Conservation (phyloP, 2,113 vertebrate species). For the Petrocephalus zakoni region DNA sequence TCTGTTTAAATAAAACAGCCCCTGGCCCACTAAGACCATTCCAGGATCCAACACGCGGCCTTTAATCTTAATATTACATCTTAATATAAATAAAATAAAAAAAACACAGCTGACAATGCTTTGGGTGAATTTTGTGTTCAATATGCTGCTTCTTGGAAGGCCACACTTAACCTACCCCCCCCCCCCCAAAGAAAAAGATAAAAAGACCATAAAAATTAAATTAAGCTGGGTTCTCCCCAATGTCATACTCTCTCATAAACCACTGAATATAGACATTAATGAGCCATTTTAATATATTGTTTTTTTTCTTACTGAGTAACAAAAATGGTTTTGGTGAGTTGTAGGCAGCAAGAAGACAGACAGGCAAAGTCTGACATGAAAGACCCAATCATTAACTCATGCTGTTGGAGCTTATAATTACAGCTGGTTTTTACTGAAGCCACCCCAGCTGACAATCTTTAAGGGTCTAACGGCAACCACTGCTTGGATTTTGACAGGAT, state of each 20-base stretch:
- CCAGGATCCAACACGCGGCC: not conserved
- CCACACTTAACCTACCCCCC: not conserved
- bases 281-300: not conserved
- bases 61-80: not conserved
- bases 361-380: not conserved
- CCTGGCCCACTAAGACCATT: not conserved
- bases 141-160: not conserved
- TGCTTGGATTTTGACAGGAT: not conserved
- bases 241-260: not conserved
- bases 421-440: not conserved
- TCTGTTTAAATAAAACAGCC: not conserved
- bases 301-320: not conserved
- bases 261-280: not conserved
- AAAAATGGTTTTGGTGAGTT: not conserved
- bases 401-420: not conserved
- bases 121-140: not conserved
- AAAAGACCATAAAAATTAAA: not conserved
- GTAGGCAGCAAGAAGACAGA: not conserved
- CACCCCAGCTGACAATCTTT: not conserved
- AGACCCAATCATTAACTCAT: not conserved
- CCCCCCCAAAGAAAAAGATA: not conserved
- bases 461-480: not conserved
- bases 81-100: not conserved
- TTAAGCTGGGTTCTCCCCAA: not conserved
- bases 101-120: not conserved